Base-by-base conservation (phyloP, 2,797 vertebrate species). In the Benthosema pterotum region DNA sequence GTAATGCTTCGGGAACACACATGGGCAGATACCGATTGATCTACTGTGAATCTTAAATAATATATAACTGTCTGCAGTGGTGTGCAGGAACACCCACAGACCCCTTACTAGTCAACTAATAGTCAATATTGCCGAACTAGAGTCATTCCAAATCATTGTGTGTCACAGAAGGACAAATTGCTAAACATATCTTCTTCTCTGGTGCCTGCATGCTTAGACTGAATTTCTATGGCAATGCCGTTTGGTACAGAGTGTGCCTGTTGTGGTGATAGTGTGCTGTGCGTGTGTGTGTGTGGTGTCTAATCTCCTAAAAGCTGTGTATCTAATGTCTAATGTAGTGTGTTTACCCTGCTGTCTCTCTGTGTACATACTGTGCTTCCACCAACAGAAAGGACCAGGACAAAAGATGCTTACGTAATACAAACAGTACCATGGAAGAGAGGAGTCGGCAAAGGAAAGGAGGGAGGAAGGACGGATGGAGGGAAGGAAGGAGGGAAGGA, bases 231-330 rank as follows among this genome's bases (percentile, higher is more conserved):
- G 67, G 68, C 52, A 65, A 69, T 71, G 75, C 69, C 48, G 75
- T 83, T 83, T 84, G 83, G 77, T 89, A 83, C 80, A 77, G 69
- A 83, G 74, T 57, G 84, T 68, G 85, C 82, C 72, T 75, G 80
- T 86, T 84, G 79, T 84, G 85, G n/a, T 60, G 53, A 58, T 73
- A 64, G 68, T 83, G 75, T 76, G 62, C 79, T 82, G 80, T 80
- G 22, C 22, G 22, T 25, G 22, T 5, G 22, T 25, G 22, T 2
- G 22, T 25, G 22, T 25, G 22, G 3, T n/a, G n/a, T 75, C 71
- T 90, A 88, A 90, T 90, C 89, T 86, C 80, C 79, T 64, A 77
- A 88, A 89, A 90, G 87, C 89, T 84, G 87, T 90, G 90, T 90
- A 83, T 88, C 90, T 78, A 90, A 90, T 89, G 89, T 85, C 83